Evolutionary conservation across 1,140 invertebrate genomes (phyloP).

Genomic region (Papilio machaon): DNA sequence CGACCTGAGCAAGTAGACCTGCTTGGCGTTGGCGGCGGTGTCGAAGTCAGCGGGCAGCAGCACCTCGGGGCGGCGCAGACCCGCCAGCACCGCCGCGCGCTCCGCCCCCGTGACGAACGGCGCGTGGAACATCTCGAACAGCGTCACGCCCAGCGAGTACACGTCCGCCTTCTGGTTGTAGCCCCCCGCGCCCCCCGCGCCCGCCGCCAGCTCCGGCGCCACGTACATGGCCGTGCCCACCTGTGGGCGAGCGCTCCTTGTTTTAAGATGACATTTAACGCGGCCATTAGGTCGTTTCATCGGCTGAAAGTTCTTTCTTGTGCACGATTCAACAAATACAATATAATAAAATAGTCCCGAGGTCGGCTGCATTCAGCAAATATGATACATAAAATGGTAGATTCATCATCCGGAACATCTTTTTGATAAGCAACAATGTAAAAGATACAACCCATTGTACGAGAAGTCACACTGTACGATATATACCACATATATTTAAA

Average conservation of each 20-base stretch:
- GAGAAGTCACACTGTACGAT: no score
- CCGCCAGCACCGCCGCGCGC: constrained; percentile 85
- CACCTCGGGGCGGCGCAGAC: constrained; percentile 65
- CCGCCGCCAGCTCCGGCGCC: constrained; percentile 91
- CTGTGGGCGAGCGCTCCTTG: constrained; percentile 56
- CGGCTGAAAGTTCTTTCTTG: no score
- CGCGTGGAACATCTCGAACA: constrained; percentile 97
- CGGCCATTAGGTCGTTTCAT: no score
- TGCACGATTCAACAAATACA: no score
- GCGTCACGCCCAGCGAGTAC: constrained; percentile 93
- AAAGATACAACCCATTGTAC: no score
- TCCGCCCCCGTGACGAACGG: constrained; percentile 94
- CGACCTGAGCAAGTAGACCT: constrained; percentile 77
- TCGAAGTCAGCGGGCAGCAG: constrained; percentile 72
- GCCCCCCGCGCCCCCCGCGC: not conserved
- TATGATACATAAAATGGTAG: no score
- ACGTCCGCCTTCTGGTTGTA: constrained; percentile 98
- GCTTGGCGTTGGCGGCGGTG: constrained; percentile 67
- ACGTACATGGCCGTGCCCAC: constrained; percentile 97
- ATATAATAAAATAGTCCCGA: no score
- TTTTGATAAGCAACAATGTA: no score
- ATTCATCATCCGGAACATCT: no score
- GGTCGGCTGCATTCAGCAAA: no score
- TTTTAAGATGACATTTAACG: no score
- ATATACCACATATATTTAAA: no score